These are phyloP conservation scores for Paracyclopina nana DNA, from an alignment of 1,140 invertebrate species.

Conservation along the genomic window DNA sequence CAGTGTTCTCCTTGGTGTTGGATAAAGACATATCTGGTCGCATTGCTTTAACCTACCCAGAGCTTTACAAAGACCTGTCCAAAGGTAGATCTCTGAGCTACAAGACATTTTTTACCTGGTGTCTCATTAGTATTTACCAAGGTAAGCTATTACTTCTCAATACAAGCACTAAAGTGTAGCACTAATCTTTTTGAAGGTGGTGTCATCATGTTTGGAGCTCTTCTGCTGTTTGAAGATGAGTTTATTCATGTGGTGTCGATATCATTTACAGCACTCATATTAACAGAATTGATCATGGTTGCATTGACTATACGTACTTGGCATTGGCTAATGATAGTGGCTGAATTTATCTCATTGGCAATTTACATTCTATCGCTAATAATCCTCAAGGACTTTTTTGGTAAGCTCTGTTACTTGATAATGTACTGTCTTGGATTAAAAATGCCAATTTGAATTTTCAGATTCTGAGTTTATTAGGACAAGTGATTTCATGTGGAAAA, in stretches of 20 bases:
- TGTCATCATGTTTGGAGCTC: constrained; percentile 95
- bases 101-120: constrained; percentile 98
- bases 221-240: constrained; percentile 92
- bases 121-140: constrained; percentile 96
- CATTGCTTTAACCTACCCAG: constrained; percentile 83
- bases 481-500: constrained; percentile 87
- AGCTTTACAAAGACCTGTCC: constrained; percentile 89
- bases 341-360: constrained; percentile 67
- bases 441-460: no score
- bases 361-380: constrained; percentile 70
- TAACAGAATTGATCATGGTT: constrained; percentile 97
- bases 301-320: constrained; percentile 67
- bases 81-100: constrained; percentile 79
- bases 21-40: constrained; percentile 88
- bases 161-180: no score
- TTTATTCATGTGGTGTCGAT: constrained; percentile 98
- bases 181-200: constrained; percentile 42
- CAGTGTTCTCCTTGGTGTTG: constrained; percentile 78
- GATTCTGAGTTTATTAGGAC: constrained; percentile 88
- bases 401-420: no score
- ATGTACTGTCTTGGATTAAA: no score
- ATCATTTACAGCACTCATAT: constrained; percentile 90
- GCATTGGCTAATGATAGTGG: constrained; percentile 74
- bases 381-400: constrained; percentile 77
- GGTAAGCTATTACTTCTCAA: no score